Conservation (phyloP, 2,797 vertebrate species). For the Schizothorax lantsangensis region DNA sequence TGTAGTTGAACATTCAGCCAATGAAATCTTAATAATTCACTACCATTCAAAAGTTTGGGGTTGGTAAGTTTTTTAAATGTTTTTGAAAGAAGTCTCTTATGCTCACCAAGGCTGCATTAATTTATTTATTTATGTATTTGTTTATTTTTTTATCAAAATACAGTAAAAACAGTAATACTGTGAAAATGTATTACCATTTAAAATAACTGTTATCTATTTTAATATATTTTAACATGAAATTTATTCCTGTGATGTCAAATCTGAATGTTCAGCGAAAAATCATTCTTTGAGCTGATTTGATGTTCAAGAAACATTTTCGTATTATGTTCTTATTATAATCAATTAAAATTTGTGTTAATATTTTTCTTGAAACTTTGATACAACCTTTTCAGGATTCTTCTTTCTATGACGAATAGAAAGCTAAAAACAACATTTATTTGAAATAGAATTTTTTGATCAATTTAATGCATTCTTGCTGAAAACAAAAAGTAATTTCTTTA, state of each 20-base stretch:
- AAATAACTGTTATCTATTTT: neutral
- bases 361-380: neutral
- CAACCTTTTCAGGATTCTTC: neutral
- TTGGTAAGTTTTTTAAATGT: neutral
- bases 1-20: neutral
- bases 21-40: neutral
- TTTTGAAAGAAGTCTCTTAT: neutral
- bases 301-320: neutral
- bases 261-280: neutral
- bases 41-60: neutral
- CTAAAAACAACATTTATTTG: neutral
- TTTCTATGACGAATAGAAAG: neutral
- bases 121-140: neutral
- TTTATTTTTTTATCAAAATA: too few species aligned
- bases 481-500: neutral
- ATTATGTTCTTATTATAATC: neutral
- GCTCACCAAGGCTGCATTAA: neutral
- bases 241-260: neutral
- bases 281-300: neutral
- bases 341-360: neutral
- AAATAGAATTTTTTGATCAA: neutral
- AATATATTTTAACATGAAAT: neutral
- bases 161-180: neutral
- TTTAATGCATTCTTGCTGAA: neutral
- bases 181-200: neutral